Percentiles rank a stretch among this genome's conserved stretches.
Conservation (phyloP, 2,797 vertebrate species). For the Rhinogobio ventralis region DNA sequence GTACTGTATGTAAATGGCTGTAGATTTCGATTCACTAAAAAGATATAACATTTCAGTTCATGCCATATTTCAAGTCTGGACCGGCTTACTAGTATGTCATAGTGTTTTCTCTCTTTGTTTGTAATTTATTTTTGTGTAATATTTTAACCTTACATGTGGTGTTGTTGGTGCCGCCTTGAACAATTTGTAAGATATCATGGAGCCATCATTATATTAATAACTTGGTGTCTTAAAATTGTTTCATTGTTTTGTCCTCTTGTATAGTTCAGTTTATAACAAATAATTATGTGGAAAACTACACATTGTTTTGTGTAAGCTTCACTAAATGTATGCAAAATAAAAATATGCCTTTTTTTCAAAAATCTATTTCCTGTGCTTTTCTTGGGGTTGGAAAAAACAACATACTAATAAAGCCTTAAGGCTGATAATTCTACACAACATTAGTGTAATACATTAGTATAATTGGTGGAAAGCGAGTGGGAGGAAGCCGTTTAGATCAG, state of each 20-base stretch:
- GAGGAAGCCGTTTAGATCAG: conserved; percentile 33
- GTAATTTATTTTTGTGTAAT: conserved; percentile 2
- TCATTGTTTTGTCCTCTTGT: conserved; percentile 53
- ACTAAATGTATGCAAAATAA: conserved; percentile 58
- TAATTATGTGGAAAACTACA: conserved; percentile 72
- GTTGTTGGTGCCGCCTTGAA: background rate
- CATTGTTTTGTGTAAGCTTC: conserved; percentile 52
- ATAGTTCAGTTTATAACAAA: conserved; percentile 47
- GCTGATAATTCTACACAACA: background rate
- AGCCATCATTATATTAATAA: conserved; percentile 18
- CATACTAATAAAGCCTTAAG: background rate
- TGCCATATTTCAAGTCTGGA: background rate
- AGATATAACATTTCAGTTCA: background rate
- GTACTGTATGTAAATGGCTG: background rate
- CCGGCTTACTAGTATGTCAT: background rate
- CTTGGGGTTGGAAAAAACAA: background rate
- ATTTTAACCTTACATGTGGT: background rate
- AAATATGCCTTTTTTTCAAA: conserved; percentile 2
- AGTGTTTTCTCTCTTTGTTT: background rate
- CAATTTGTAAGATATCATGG: background rate
- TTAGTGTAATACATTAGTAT: conserved; percentile 26
- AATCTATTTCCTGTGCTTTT: background rate
- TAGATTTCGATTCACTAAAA: background rate
- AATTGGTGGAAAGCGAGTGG: conserved; percentile 21
- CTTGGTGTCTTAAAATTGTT: conserved; percentile 57